phyloP scores from a whole-genome alignment of 35 echinoderm and acorn worm species.

The Acanthaster planci region DNA sequence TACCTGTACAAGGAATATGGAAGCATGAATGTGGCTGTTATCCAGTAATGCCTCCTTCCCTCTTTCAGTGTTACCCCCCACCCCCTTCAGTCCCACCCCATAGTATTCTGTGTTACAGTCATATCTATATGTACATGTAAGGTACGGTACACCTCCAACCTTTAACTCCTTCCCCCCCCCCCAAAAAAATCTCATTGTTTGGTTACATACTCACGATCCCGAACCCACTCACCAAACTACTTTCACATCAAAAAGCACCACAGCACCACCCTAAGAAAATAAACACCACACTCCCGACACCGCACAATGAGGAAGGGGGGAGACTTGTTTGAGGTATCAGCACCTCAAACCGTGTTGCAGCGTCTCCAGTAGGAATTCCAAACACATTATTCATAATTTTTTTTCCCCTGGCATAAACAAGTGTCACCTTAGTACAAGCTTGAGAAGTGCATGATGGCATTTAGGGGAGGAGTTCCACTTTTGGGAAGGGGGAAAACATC shows the following conservation, averaged over 20 bases:
- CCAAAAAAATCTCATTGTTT: constrained; percentile 7
- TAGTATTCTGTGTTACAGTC: too few relatives aligned
- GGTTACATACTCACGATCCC: constrained; percentile 11
- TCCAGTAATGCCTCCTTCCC: too few relatives aligned
- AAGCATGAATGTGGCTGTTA: too few relatives aligned
- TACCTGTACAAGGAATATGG: too few relatives aligned
- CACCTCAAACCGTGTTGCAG: neutral
- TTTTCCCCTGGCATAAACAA: neutral
- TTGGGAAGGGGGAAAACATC: too few relatives aligned
- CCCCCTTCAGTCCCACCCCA: too few relatives aligned
- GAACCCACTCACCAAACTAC: neutral
- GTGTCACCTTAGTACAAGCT: neutral
- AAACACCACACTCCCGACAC: neutral
- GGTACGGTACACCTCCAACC: too few relatives aligned
- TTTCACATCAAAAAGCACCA: neutral
- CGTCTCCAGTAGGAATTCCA: neutral
- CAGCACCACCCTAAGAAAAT: constrained; percentile 15
- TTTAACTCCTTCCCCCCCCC: too few relatives aligned
- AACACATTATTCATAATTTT: constrained; percentile 26
- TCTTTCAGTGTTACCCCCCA: too few relatives aligned
- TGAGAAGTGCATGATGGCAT: too few relatives aligned
- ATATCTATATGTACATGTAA: too few relatives aligned
- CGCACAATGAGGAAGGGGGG: neutral
- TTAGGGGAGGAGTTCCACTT: too few relatives aligned
- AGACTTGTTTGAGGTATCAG: neutral